Evolutionary conservation across 2,797 vertebrate genomes (phyloP), one percentile per base, ranked within the genome.

Genomic region (Takifugu rubripes): DNA sequence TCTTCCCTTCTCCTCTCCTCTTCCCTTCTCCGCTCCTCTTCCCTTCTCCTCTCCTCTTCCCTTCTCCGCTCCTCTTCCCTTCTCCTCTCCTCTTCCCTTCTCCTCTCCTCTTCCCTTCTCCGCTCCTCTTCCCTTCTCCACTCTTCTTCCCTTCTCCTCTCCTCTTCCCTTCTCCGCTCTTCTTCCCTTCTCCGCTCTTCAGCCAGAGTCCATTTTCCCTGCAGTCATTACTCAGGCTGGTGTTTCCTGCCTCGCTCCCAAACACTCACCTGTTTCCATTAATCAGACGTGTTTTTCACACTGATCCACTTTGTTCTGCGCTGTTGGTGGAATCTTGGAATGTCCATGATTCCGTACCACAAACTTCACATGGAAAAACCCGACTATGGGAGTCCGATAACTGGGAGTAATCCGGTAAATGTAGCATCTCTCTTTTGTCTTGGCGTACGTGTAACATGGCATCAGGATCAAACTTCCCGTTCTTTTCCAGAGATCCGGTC

Each of bases 191-290:
- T 61, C 52, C 61, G 9, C 44, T 16, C 8, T 52, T 69, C 53
- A 53, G 53, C 73, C 56, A 68, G 48, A 43, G 56, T 44, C 51
- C 33, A 25, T 52, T 65, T 70, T 57, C 49, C 46, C 42, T 17
- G 24, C 48, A 65, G 63, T 64, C 62, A 70, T 75, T 71, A 69
- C 49, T 59, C 64, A 65, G 49, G 56, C 25, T 60, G 0, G 2
- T 42, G 29, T 61, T 74, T 70, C 44, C 25, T 54, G 27, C 57
- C 47, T 67, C 48, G 36, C 55, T 7, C 52, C 60, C 44, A 49
- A 58, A 73, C 51, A 17, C 42, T 43, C 5, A 7, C 3, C 27
- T 33, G 31, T 33, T 33, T 1, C 17, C 17, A 17, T 17, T 17
- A 17, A 17, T 17, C 17, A 17, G 17, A 33, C 9, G 31, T 10